Conservation (phyloP, 2,888 invertebrate species). For the Clistopyga incitator region DNA sequence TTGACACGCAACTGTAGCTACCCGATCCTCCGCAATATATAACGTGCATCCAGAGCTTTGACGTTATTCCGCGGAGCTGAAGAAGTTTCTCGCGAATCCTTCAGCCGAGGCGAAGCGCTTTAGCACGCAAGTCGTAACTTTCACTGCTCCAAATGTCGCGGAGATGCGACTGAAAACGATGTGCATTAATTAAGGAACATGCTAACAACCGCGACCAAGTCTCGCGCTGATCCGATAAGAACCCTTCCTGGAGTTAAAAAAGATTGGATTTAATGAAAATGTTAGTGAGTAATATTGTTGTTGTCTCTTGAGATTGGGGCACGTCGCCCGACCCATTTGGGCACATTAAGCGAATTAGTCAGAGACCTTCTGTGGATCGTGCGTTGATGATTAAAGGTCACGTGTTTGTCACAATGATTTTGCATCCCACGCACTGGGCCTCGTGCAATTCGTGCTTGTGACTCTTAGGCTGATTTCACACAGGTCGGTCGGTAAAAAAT, state of each 20-base stretch:
- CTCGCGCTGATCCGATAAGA: not conserved
- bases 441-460: not conserved
- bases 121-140: conserved; percentile 11
- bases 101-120: not conserved
- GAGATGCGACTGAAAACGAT: not conserved
- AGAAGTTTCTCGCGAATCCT: not conserved
- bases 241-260: not conserved
- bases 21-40: conserved; percentile 40
- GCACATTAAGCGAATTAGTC: conserved; percentile 55
- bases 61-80: conserved; percentile 8
- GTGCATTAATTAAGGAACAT: conserved; percentile 1
- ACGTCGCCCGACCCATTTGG: conserved; percentile 48
- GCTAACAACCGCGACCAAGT: not conserved
- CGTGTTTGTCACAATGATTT: conserved; percentile 41
- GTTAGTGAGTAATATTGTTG: conserved; percentile 11
- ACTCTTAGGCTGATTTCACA: not conserved
- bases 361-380: conserved; percentile 18
- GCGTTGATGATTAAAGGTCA: conserved; percentile 4
- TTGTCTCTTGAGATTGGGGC: conserved; percentile 20
- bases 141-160: not conserved
- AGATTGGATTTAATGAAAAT: conserved; percentile 26
- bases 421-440: conserved; percentile 44
- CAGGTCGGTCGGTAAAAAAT: too few species aligned
- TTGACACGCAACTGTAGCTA: conserved; percentile 60
- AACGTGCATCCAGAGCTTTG: conserved; percentile 49